phyloP scores from a whole-genome alignment of 2,797 vertebrate genomes.

The Tympanoctomys barrerae region DNA sequence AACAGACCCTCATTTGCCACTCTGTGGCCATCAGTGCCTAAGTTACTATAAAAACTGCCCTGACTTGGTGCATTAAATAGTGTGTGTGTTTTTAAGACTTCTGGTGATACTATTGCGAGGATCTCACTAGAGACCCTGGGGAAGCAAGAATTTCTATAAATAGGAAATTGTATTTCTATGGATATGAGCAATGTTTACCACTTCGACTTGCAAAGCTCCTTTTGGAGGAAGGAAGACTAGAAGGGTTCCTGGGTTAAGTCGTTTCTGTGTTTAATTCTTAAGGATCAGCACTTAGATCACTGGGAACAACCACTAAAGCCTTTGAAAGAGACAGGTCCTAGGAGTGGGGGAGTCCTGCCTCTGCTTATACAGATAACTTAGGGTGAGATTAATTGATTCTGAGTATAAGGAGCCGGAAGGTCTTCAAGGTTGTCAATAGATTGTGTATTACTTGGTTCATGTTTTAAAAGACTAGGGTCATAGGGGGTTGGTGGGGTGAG shows the following conservation, averaged over 20 bases:
- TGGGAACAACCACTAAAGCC: constrained; percentile 21
- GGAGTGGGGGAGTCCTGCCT: neutral
- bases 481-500: neutral
- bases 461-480: constrained; percentile 45
- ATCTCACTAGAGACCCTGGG: constrained; percentile 55
- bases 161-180: constrained; percentile 74
- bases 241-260: constrained; percentile 60
- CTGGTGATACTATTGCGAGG: neutral
- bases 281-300: constrained; percentile 49
- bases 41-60: constrained; percentile 57
- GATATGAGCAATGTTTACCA: constrained; percentile 56
- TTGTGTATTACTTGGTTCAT: constrained; percentile 29
- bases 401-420: constrained; percentile 44
- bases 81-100: constrained; percentile 55
- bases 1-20: constrained; percentile 69
- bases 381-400: constrained; percentile 33
- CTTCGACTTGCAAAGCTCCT: constrained; percentile 59
- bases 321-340: constrained; percentile 52
- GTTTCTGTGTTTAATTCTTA: constrained; percentile 62
- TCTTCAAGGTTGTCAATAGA: neutral
- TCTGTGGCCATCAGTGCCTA: constrained; percentile 26
- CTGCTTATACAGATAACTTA: constrained; percentile 38
- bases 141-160: constrained; percentile 72
- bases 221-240: constrained; percentile 33
- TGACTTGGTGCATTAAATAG: constrained; percentile 49